These are phyloP conservation scores for Papilio polytes DNA, from an alignment of 1,140 invertebrate species.

Conservation along the genomic window DNA sequence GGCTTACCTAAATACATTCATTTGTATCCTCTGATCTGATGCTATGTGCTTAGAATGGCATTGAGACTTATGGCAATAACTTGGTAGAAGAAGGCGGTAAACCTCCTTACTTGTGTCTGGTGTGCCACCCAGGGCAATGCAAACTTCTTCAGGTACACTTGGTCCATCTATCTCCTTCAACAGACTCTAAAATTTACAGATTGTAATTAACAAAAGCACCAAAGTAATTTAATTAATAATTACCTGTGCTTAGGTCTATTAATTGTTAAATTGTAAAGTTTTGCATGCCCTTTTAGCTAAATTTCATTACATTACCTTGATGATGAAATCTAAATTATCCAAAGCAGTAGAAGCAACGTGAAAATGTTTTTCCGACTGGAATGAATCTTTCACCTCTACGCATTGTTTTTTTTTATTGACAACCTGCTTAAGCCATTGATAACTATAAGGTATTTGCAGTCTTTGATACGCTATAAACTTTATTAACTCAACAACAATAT, in stretches of 20 bases:
- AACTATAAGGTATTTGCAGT: constrained; percentile 80
- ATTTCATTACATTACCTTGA: constrained; percentile 65
- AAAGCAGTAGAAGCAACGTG: constrained; percentile 70
- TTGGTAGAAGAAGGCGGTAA: constrained; percentile 68
- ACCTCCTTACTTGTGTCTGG: constrained; percentile 73
- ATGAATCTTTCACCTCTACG: constrained; percentile 64
- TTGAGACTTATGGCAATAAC: constrained; percentile 68
- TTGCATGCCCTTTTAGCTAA: not conserved
- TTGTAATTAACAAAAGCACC: not conserved
- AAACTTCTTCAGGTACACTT: constrained; percentile 71
- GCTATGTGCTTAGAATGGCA: constrained; percentile 71
- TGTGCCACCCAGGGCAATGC: constrained; percentile 68
- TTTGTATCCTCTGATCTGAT: constrained; percentile 71
- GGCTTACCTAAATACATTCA: constrained; percentile 72
- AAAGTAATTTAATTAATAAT: not conserved
- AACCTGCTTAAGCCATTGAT: constrained; percentile 79
- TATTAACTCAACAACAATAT: constrained; percentile 77
- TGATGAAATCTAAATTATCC: constrained; percentile 74
- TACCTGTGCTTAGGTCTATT: not conserved
- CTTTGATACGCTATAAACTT: constrained; percentile 81
- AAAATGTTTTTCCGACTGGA: constrained; percentile 78
- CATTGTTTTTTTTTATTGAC: constrained; percentile 70
- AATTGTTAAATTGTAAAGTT: not conserved
- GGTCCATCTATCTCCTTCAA: constrained; percentile 68
- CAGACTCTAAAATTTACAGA: constrained; percentile 64